A percentile compares a stretch with the other conserved stretches of the same genome.
phyloP scores from a whole-genome alignment of 1,140 invertebrate species.

The Zaprionus vittiger region DNA sequence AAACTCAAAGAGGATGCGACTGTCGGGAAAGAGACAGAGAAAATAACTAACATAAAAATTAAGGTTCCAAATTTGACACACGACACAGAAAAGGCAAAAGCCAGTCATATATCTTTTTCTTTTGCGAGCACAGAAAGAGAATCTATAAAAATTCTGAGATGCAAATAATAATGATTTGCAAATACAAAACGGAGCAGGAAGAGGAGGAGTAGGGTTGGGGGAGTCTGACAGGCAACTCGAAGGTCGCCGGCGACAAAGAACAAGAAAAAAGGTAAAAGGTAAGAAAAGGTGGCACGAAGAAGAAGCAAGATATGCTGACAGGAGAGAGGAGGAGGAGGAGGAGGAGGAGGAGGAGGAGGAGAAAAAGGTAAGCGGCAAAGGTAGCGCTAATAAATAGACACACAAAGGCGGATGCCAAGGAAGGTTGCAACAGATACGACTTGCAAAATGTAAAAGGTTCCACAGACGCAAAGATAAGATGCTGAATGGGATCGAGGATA shows the following conservation, averaged over 20 bases:
- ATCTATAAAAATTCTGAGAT: slow-evolving; percentile 62
- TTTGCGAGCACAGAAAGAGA: slow-evolving; percentile 21
- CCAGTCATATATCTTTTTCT: slow-evolving; percentile 55
- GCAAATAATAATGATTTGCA: slow-evolving; percentile 83
- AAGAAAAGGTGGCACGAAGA: slow-evolving; percentile 26
- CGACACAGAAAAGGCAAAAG: slow-evolving; percentile 42
- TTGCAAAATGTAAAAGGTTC: slow-evolving; percentile 37
- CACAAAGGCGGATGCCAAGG: slow-evolving; percentile 53
- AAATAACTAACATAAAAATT: slow-evolving; percentile 67
- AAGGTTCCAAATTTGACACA: slow-evolving; percentile 71
- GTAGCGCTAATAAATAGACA: slow-evolving; percentile 76
- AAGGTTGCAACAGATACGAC: slow-evolving; percentile 52
- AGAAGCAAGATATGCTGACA: slow-evolving; percentile 31
- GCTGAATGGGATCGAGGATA: slow-evolving; percentile 16
- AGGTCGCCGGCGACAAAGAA: slow-evolving; percentile 27
- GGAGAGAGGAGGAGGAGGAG: neutral
- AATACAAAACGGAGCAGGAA: slow-evolving; percentile 60
- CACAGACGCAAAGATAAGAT: slow-evolving; percentile 25
- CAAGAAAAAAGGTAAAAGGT: neutral
- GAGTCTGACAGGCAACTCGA: slow-evolving; percentile 52
- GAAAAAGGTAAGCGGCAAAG: slow-evolving; percentile 37
- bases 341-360: too few species aligned
- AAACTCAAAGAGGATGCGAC: slow-evolving; percentile 48
- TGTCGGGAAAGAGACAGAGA: slow-evolving; percentile 31
- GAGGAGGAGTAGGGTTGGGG: slow-evolving; percentile 10